Evolutionary conservation across 2,797 vertebrate genomes (phyloP), one percentile per base, ranked within the genome.

Genomic region (Pipistrellus nathusii): DNA sequence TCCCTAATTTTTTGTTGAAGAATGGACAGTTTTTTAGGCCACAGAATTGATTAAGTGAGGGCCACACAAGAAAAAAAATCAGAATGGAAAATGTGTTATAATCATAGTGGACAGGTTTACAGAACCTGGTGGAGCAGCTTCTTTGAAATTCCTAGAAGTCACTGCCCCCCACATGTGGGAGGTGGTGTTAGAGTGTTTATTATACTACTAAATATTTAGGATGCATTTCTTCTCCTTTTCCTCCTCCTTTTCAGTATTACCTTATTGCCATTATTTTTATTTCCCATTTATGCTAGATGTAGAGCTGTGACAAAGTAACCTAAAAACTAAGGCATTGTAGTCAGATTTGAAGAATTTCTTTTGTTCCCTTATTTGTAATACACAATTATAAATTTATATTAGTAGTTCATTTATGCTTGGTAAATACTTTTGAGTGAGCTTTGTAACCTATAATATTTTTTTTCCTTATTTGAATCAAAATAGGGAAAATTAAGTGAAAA

Each of bases 391-490:
- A 53, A 84, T 64, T 77, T 48, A 27, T 48, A 51, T 44, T 41
- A 82, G 73, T 55, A 69, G 27, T 25, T 84, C 5, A 53, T 20
- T 11, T 32, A 51, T 83, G 41, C 12, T 32, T 57, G 53, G 66
- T 82, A 78, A 75, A 57, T 66, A 55, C 38, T 71, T 85, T 51
- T 77, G 51, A 90, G 35, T 78, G 30, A 88, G 80, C 8, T 51
- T 80, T 87, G 3, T 32, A 41, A 64, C n/a, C 14, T 46, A 23
- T 14, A 48, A 44, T 30, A 51, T 18, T 73, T 77, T 73, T 23
- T 23, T 73, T 85, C 55, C n/a, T 94, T n/a, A 51, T 1, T 80
- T 57, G 25, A 94, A 91, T 66, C 30, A 91, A 75, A 91, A 44
- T 53, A 77, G 30, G 35, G 27, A 80, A 66, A 88, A 55, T 14